phyloP scores from a whole-genome alignment of 1,140 invertebrate genomes.

The Limonius californicus region DNA sequence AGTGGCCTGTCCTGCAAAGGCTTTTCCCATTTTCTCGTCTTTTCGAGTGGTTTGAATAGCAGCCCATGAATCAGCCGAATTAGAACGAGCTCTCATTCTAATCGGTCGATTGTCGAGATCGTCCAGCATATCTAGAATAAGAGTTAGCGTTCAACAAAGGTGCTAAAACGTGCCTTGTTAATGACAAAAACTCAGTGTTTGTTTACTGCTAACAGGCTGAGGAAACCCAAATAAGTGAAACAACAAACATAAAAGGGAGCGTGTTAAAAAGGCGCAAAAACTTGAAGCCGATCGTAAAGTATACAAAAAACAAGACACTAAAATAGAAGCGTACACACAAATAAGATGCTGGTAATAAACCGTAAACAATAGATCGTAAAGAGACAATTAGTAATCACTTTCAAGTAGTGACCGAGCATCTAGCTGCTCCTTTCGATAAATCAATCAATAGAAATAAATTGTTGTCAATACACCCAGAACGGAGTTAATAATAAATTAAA shows the following conservation, averaged over 20 bases:
- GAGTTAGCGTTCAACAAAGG: background rate
- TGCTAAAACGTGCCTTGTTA: no score
- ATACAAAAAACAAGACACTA: no score
- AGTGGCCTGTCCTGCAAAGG: background rate
- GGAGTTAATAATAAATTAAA: no score
- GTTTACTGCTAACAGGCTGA: no score
- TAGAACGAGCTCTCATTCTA: conserved; percentile 49
- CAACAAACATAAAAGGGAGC: background rate
- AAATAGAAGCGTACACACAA: no score
- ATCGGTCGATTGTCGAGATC: conserved; percentile 26
- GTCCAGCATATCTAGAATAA: conserved; percentile 19
- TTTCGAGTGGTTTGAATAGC: conserved; percentile 11
- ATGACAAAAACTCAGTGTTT: no score
- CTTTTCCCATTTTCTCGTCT: background rate
- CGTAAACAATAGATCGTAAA: background rate
- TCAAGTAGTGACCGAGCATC: background rate
- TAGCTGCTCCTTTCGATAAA: no score
- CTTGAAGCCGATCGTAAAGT: no score
- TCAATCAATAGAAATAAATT: no score
- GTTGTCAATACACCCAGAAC: no score
- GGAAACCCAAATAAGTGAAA: no score
- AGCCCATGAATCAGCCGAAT: conserved; percentile 56
- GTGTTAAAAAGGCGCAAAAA: background rate
- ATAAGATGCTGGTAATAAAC: background rate
- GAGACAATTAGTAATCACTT: background rate